Percentiles rank a stretch among this genome's conserved stretches.
Evolutionary conservation across 2,113 vertebrate species (phyloP).

Genomic region (Perca fluviatilis): DNA sequence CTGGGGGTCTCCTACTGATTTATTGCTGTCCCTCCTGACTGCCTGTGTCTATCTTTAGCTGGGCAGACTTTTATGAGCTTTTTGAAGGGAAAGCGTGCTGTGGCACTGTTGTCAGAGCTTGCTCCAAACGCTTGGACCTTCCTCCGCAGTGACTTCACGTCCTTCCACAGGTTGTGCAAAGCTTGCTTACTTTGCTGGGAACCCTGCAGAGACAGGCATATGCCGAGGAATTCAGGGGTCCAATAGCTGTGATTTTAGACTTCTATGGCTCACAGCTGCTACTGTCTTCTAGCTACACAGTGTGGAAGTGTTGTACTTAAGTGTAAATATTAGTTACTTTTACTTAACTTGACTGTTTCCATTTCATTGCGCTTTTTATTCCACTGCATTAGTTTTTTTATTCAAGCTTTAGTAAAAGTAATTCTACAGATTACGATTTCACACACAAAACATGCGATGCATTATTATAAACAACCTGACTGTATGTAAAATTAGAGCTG

Average conservation of each 20-base stretch:
- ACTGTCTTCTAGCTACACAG: conserved; percentile 1
- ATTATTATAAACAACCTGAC: background rate
- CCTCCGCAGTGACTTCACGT: conserved; percentile 24
- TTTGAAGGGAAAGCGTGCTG: conserved; percentile 52
- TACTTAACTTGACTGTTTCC: conserved; percentile 1
- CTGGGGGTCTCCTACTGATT: conserved; percentile 66
- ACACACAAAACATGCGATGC: background rate
- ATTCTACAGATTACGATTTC: background rate
- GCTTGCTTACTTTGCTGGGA: conserved; percentile 18
- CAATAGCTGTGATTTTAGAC: conserved; percentile 20
- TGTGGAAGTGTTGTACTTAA: no score
- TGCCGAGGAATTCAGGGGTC: conserved; percentile 37
- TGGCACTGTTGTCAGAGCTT: conserved; percentile 44
- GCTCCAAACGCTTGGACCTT: conserved; percentile 40
- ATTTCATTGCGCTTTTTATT: background rate
- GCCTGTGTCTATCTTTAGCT: conserved; percentile 79
- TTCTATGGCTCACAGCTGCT: conserved; percentile 14
- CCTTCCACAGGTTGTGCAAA: conserved; percentile 13
- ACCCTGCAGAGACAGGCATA: conserved; percentile 64
- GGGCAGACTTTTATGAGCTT: conserved; percentile 70
- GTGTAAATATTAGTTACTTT: background rate
- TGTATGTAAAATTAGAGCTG: background rate
- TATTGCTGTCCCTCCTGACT: conserved; percentile 61
- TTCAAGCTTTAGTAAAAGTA: background rate
- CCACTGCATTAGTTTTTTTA: background rate